Base-by-base conservation (phyloP, 2,113 vertebrate genomes). In the Bubo scandiacus region DNA sequence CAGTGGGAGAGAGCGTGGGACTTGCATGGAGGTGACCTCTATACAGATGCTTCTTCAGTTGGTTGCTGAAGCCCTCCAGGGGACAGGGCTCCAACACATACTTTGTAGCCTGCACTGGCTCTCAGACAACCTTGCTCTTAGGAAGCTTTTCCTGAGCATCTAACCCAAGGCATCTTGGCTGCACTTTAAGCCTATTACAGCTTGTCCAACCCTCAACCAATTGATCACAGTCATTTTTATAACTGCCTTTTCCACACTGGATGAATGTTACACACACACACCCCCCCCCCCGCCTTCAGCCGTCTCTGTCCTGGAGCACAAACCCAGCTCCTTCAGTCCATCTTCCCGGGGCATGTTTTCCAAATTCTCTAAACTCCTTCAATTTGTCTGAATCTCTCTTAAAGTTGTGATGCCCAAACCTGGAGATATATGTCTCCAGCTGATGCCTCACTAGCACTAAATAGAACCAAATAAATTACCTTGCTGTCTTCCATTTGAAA, bases 391-490 rank as follows among this genome's bases (percentile, higher is more conserved):
- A 92, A 51, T 88, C 84, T 40, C 78, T 88, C 79, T 66, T 20
- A 9, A 80, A 90, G 51, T 25, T 71, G 55, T 71, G 94, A 63
- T 95, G 94, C 38, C 75, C 85, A 93, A 38, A 84, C 62, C 88
- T 81, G 59, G 55, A 93, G 88, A 88, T 83, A 36, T 55, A 89
- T 49, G 29, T 90, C 75, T 92, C 82, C 79, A 77, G 63, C 58
- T 83, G 93, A 90, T 90, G 75, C 92, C 74, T 93, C 67, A 15
- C 90, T 54, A 81, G 87, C 71, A 70, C 90, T 91, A 95, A 96
- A 93, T 27, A 80, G 62, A 95, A 63, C 79, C 96, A 96, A 95
- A 96, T 88, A 97, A 92, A 94, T 95, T 59, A 93, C 82, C 32
- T 92, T 0, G 2, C 63, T 93, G 85, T 59, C 88, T 88, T 88